phyloP scores from a whole-genome alignment of 2,797 vertebrate genomes.

The Anableps anableps region DNA sequence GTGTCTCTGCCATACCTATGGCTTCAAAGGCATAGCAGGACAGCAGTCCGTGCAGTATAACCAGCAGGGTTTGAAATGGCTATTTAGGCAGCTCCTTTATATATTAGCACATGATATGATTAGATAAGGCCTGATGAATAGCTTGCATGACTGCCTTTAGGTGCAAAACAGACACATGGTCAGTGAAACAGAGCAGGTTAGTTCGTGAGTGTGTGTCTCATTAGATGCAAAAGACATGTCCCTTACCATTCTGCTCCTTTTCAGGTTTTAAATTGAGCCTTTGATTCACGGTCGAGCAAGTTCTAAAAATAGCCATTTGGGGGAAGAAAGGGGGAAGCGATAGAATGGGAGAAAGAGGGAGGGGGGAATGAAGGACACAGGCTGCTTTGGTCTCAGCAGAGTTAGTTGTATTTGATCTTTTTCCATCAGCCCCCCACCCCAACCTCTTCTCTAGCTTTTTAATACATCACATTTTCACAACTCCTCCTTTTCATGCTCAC shows the following conservation, averaged over 20 bases:
- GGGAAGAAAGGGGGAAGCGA: slow-evolving; percentile 39
- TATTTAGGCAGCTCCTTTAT: slow-evolving; percentile 52
- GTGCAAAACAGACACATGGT: slow-evolving; percentile 47
- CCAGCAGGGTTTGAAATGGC: slow-evolving; percentile 54
- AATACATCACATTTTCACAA: slow-evolving; percentile 47
- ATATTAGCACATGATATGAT: slow-evolving; percentile 64
- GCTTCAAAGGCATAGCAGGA: neutral
- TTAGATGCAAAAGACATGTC: slow-evolving; percentile 63
- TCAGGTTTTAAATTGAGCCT: slow-evolving; percentile 76
- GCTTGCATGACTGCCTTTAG: slow-evolving; percentile 38
- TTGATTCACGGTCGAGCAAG: slow-evolving; percentile 71
- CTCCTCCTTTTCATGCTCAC: slow-evolving; percentile 46
- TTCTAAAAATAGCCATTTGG: slow-evolving; percentile 80
- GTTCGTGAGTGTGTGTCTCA: slow-evolving; percentile 32
- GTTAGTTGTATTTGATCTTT: slow-evolving; percentile 57
- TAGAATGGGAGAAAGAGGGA: slow-evolving; percentile 17
- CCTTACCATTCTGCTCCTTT: slow-evolving; percentile 71
- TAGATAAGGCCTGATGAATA: slow-evolving; percentile 63
- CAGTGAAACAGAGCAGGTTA: slow-evolving; percentile 27
- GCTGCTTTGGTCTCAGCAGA: slow-evolving; percentile 60
- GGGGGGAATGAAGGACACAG: slow-evolving; percentile 44
- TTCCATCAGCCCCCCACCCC: slow-evolving; percentile 30
- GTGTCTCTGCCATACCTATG: slow-evolving; percentile 25
- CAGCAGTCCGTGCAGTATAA: slow-evolving; percentile 31
- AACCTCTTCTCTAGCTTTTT: slow-evolving; percentile 21